Evolutionary conservation across 2,888 invertebrate genomes (phyloP).

Genomic region (Pseudolycoriella hygida): DNA sequence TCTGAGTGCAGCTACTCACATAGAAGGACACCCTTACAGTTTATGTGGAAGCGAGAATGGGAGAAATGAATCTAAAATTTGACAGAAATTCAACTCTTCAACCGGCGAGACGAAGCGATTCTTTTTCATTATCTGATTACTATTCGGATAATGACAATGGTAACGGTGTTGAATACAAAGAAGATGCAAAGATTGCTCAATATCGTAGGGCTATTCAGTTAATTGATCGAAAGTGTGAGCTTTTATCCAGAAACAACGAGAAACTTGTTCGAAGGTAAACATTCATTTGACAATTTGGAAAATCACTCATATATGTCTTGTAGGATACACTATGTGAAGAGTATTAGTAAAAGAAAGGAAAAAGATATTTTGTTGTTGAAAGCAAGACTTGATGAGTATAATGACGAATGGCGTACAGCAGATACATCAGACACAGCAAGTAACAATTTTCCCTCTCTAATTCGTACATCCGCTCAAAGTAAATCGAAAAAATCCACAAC

Average conservation of each 20-base stretch:
- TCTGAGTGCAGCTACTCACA: no score
- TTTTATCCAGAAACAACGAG: conserved; percentile 3
- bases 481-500: neutral
- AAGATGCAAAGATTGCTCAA: conserved; percentile 2
- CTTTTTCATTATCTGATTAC: conserved; percentile 3
- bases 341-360: conserved; percentile 19
- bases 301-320: neutral
- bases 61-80: no score
- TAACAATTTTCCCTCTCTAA: conserved; percentile 1
- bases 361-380: conserved; percentile 24
- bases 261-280: conserved; percentile 3
- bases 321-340: conserved; percentile 15
- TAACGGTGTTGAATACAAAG: conserved; percentile 4
- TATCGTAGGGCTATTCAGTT: conserved; percentile 3
- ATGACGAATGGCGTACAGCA: conserved; percentile 23
- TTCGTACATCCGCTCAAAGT: neutral
- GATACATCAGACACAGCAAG: conserved; percentile 1
- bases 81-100: neutral
- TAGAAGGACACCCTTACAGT: no score
- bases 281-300: neutral
- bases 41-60: no score
- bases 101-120: conserved; percentile 1
- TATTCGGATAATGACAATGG: conserved; percentile 5
- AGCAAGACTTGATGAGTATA: conserved; percentile 22
- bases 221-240: conserved; percentile 2